Evolutionary conservation across 2,888 invertebrate genomes (phyloP), one percentile per base, ranked within the genome.

Genomic region (Dryadula phaetusa): DNA sequence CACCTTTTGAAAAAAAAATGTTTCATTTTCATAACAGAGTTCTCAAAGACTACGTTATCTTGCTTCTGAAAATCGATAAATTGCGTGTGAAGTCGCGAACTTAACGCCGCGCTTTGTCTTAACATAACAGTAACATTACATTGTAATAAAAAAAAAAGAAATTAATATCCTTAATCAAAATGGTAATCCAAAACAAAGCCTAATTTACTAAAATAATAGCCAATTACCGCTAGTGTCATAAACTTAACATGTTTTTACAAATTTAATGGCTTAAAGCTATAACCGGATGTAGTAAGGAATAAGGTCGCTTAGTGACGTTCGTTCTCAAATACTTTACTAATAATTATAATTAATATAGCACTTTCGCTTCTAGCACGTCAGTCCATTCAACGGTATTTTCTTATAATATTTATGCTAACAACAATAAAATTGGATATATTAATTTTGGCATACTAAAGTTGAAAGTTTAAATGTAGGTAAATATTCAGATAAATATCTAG

Each of bases 211-310:
- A 7, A 25, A 49, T 49, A 47, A 47, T 22, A 14, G 47, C 14
- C 47, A 47, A 47, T 25, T 7, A 25, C n/a, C 22, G 47, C 7
- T n/a, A 47, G 14, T 22, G 16, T 28, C 8, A 10, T 28, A 52
- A 25, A 22, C 22, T 22, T 22, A 6, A n/a, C 14, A 6, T 5
- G 12, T 10, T 44, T 4, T 6, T 47, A 14, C 22, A 22, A 2
- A 47, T 47, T 25, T 22, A 49, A n/a, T 8, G 0, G n/a, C 10
- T 47, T n/a, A n/a, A 49, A 12, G 22, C 14, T 47, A 25, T 47
- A 49, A 28, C 49, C 49, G 49, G 49, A 49, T 49, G 49, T 49
- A n/a, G 25, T 14, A 28, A n/a, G 8, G 16, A 28, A 52, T 52
- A 52, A 10, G 52, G 28, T 52, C 16, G 28, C 16, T 16, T 28